Evolutionary conservation across 2,888 invertebrate genomes (phyloP).

Genomic region (Tachina fera): DNA sequence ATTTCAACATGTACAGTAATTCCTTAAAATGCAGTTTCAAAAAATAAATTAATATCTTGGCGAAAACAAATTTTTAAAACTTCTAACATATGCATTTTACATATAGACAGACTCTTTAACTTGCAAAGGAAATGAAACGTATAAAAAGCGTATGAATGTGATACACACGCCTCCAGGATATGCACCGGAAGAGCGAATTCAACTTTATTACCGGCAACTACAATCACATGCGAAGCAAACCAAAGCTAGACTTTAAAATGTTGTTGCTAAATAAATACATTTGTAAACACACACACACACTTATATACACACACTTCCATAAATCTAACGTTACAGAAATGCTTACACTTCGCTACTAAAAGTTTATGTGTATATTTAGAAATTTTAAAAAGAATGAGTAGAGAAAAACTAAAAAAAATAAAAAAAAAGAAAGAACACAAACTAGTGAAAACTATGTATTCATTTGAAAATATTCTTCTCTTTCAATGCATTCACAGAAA

Average conservation of each 20-base stretch:
- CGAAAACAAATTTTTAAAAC: not conserved
- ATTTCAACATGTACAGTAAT: too few relatives aligned
- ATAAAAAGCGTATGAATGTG: constrained; percentile 62
- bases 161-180: constrained; percentile 65
- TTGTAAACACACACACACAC: not conserved
- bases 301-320: not conserved
- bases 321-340: constrained; percentile 10
- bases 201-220: constrained; percentile 70
- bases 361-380: constrained; percentile 33
- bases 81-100: not conserved
- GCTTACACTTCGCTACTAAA: constrained; percentile 31
- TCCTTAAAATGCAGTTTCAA: not conserved
- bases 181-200: constrained; percentile 72
- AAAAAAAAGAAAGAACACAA: constrained; percentile 32
- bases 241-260: constrained; percentile 58
- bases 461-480: constrained; percentile 49
- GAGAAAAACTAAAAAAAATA: constrained; percentile 5
- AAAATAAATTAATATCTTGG: not conserved
- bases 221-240: constrained; percentile 63
- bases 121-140: constrained; percentile 66
- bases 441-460: constrained; percentile 50
- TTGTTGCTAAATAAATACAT: constrained; percentile 24
- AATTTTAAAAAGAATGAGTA: constrained; percentile 14
- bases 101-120: constrained; percentile 50
- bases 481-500: constrained; percentile 38